Conservation (phyloP, 2,113 vertebrate genomes). For the Hippotragus niger region DNA sequence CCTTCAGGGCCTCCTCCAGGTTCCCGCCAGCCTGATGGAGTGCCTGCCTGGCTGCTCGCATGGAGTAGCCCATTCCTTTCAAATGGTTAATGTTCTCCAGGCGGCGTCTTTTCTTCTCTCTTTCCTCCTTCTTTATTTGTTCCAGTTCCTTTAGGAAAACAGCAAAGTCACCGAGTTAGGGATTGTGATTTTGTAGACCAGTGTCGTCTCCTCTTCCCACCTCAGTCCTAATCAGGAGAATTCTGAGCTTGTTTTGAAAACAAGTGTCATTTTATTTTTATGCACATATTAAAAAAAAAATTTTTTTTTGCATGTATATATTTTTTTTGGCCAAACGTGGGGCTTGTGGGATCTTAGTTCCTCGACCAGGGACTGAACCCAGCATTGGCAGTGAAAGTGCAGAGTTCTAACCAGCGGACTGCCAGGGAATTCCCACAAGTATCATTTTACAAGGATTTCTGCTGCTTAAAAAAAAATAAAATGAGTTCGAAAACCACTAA, state of each 20-base stretch:
- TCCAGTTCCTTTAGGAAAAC: constrained; percentile 85
- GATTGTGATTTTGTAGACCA: not conserved
- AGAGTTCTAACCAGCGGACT: not conserved
- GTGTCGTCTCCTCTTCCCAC: not conserved
- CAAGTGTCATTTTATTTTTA: not conserved
- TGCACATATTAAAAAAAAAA: not conserved
- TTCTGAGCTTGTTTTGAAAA: not conserved
- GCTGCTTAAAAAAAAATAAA: not conserved
- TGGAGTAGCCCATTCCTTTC: constrained; percentile 86
- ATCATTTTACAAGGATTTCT: not conserved
- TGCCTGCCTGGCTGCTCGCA: constrained; percentile 86
- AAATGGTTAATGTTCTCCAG: constrained; percentile 83
- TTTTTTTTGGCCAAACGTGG: not conserved
- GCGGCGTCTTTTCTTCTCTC: constrained; percentile 82
- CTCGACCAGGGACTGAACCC: not conserved
- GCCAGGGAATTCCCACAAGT: not conserved
- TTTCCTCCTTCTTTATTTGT: constrained; percentile 86
- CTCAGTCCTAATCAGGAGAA: not conserved
- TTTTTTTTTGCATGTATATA: not conserved
- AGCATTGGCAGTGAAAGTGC: not conserved
- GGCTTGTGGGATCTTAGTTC: not conserved
- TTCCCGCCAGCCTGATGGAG: constrained; percentile 85
- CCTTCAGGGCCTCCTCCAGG: constrained; percentile 86
- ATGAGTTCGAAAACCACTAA: not conserved
- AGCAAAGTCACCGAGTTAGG: not conserved